Evolutionary conservation across 1,140 invertebrate species (phyloP).

Genomic region (Ruditapes philippinarum): DNA sequence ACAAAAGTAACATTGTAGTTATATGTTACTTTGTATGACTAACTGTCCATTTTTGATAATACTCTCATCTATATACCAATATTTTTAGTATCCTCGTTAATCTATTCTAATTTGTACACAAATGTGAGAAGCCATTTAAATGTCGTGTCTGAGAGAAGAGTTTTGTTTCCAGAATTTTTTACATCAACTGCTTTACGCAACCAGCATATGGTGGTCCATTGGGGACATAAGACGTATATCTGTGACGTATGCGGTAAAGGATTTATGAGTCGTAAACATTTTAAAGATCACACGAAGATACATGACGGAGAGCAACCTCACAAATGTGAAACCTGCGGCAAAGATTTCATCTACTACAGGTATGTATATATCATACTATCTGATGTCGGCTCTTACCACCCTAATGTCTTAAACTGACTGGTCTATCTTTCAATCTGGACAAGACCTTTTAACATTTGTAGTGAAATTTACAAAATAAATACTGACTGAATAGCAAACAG

Average conservation of each 20-base stretch:
- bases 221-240: slow-evolving; percentile 55
- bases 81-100: background rate
- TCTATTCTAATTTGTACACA: slow-evolving; percentile 14
- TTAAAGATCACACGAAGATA: slow-evolving; percentile 59
- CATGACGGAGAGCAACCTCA: slow-evolving; percentile 57
- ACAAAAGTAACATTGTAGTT: no score
- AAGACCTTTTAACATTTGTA: no score
- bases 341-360: slow-evolving; percentile 67
- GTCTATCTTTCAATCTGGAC: no score
- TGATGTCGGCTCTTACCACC: no score
- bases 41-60: no score
- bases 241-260: slow-evolving; percentile 68
- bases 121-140: slow-evolving; percentile 59
- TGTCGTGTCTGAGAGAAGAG: slow-evolving; percentile 55
- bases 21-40: no score
- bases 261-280: slow-evolving; percentile 65
- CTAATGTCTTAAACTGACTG: no score
- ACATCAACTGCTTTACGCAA: slow-evolving; percentile 48
- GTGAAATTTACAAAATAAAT: no score
- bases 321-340: slow-evolving; percentile 61
- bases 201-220: slow-evolving; percentile 61
- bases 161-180: no score
- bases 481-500: no score
- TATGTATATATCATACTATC: background rate
- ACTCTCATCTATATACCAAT: background rate